Evolutionary conservation across 2,113 vertebrate species (phyloP), one percentile per base, ranked within the genome.

Genomic region (Ceyx melanurus): DNA sequence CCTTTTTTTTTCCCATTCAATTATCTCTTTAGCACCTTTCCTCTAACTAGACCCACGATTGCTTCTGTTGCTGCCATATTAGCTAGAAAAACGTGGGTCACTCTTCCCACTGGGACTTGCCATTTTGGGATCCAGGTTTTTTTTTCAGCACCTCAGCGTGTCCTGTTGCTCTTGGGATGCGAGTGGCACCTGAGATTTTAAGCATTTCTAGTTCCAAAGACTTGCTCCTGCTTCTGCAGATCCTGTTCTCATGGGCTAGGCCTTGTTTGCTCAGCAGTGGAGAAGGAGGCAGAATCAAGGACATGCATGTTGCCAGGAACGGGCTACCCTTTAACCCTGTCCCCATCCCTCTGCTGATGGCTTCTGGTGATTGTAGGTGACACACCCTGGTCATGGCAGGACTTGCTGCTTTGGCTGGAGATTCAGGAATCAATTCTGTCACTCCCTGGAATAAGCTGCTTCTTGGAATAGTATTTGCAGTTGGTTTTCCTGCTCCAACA

Each of bases 131-230:
- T 95, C 75, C 58, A 89, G 80, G 70, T 87, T 91, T 96, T 92
- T 96, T 92, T 89, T 89, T 89, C 80, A 93, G 64, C 56, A 72
- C 70, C 87, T 89, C 67, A 86, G 48, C 31, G 76, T 91, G 90
- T 82, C 37, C 81, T 51, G 13, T 77, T 29, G 17, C 84, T 95
- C 70, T 67, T 77, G 75, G 70, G 93, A 65, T 88, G 82, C 57
- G 78, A 80, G 56, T 3, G 50, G 82, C 88, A 91, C 90, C 88
- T 95, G 83, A 85, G 51, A 92, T 95, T 95, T 96, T 95, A 95
- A 94, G 67, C 42, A 51, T 95, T 97, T 95, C 88, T 95, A 86
- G 70, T 95, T 96, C 94, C 93, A 96, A 96, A 97, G 95, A 95
- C 88, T 82, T 91, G 84, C 62, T 92, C 75, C 85, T 96, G 78